Conservation (phyloP, 2,888 invertebrate genomes). For the Agriopis aurantiaria region DNA sequence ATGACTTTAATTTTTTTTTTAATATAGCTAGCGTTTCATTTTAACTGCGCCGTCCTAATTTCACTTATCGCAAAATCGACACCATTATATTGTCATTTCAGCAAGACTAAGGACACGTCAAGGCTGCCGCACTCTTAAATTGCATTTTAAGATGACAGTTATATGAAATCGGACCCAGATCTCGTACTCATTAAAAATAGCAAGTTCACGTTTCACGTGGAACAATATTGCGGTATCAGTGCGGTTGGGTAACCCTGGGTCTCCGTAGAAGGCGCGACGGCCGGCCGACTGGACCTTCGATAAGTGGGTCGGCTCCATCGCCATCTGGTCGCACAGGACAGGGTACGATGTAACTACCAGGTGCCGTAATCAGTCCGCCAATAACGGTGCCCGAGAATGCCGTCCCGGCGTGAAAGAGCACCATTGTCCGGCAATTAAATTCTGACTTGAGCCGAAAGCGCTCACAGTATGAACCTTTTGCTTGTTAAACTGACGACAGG, state of each 20-base stretch:
- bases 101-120: conserved; percentile 36
- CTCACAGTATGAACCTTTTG: conserved; percentile 47
- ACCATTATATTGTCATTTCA: conserved; percentile 14
- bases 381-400: conserved; percentile 64
- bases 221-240: conserved; percentile 43
- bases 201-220: conserved; percentile 41
- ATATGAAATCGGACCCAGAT: conserved; percentile 45
- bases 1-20: not conserved
- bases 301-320: conserved; percentile 79
- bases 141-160: conserved; percentile 43
- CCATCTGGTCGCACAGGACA: conserved; percentile 79
- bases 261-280: conserved; percentile 73
- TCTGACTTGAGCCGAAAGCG: conserved; percentile 45
- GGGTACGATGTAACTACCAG: conserved; percentile 67
- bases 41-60: conserved; percentile 16
- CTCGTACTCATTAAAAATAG: conserved; percentile 43
- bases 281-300: conserved; percentile 76
- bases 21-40: not conserved
- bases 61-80: conserved; percentile 21
- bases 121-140: conserved; percentile 39
- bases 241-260: conserved; percentile 76
- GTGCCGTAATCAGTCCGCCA: conserved; percentile 63
- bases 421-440: conserved; percentile 58
- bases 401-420: conserved; percentile 54
- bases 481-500: conserved; percentile 40